phyloP scores from a whole-genome alignment of 1,140 invertebrate genomes.

The Drosophila subpulchrella region DNA sequence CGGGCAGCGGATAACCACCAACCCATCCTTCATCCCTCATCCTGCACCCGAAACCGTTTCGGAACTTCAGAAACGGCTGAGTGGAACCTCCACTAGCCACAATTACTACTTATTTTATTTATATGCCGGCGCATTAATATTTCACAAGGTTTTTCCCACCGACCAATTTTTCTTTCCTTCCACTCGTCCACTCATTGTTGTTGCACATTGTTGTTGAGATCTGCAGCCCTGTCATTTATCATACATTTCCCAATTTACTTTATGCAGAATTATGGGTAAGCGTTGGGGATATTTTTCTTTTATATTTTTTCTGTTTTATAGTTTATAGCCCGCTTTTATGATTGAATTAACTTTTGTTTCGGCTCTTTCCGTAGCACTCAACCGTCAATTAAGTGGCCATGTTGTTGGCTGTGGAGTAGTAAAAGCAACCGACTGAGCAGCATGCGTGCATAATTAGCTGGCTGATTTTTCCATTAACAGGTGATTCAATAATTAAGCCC shows the following conservation, averaged over 20 bases:
- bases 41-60: neutral
- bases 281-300: conserved; percentile 1
- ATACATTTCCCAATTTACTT: conserved; percentile 67
- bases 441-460: conserved; percentile 61
- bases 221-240: conserved; percentile 56
- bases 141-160: conserved; percentile 65
- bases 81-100: conserved; percentile 50
- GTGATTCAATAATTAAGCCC: conserved; percentile 71
- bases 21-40: conserved; percentile 4
- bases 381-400: conserved; percentile 45
- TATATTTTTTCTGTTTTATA: conserved; percentile 41
- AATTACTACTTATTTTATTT: conserved; percentile 83
- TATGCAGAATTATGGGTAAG: conserved; percentile 46
- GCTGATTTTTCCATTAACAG: conserved; percentile 69
- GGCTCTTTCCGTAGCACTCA: conserved; percentile 20
- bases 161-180: conserved; percentile 56
- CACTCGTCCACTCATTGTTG: conserved; percentile 10
- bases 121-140: conserved; percentile 80
- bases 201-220: conserved; percentile 21
- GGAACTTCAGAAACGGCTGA: conserved; percentile 12
- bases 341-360: conserved; percentile 73
- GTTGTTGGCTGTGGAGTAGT: neutral
- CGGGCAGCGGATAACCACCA: conserved; percentile 8
- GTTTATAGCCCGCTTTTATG: conserved; percentile 59
- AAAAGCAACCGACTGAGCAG: conserved; percentile 23